These are phyloP conservation scores for Anabacerthia variegaticeps DNA, from an alignment of 2,797 vertebrate genomes.

Conservation along the genomic window DNA sequence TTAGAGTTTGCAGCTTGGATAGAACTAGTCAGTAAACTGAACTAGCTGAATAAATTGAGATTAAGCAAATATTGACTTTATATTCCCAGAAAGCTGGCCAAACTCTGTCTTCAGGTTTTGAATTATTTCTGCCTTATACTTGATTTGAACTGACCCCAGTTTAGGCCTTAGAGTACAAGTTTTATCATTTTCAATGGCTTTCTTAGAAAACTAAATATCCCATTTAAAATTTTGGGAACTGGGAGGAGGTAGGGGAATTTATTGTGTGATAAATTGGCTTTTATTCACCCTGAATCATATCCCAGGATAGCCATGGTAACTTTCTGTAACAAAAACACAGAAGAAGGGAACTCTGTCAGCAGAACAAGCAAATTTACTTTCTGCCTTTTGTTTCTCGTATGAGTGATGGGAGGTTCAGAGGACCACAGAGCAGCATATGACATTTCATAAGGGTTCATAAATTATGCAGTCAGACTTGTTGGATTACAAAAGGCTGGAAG, in stretches of 20 bases:
- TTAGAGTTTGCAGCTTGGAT: neutral
- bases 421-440: neutral
- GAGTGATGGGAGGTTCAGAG: neutral
- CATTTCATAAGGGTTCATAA: constrained; percentile 34
- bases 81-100: neutral
- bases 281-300: neutral
- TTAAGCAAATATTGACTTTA: neutral
- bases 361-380: neutral
- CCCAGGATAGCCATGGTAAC: neutral
- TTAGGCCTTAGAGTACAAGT: neutral
- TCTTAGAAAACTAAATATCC: neutral
- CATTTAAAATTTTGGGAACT: neutral
- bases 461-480: constrained; percentile 47
- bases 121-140: neutral
- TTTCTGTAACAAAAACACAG: neutral
- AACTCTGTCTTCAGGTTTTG: neutral
- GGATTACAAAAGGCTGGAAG: constrained; percentile 43
- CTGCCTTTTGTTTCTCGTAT: constrained; percentile 3
- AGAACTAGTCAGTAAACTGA: neutral
- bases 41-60: neutral
- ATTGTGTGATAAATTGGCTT: neutral
- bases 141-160: neutral
- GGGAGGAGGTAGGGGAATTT: neutral
- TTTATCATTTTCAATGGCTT: neutral
- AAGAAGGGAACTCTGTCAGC: neutral